Evolutionary conservation across 2,113 vertebrate species (phyloP).

Genomic region (Larimichthys polyactis): DNA sequence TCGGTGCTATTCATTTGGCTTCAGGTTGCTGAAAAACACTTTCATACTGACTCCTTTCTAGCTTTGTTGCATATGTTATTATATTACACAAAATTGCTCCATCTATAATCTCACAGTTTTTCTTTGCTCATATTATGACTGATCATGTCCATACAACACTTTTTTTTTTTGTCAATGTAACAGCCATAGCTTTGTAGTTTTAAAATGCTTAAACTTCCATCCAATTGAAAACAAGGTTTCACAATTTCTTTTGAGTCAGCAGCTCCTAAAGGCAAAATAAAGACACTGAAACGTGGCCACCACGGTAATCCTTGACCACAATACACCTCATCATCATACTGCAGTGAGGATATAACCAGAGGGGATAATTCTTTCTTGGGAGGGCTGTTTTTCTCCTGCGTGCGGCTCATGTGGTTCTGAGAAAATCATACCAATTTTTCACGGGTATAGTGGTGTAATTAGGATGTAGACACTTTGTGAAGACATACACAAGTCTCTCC

Average conservation of each 20-base stretch:
- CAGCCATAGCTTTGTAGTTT: background rate
- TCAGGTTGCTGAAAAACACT: background rate
- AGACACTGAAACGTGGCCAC: slow-evolving; percentile 12
- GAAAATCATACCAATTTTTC: slow-evolving; percentile 17
- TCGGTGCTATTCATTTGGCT: background rate
- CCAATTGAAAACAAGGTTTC: background rate
- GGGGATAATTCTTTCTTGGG: background rate
- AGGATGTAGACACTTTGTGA: background rate
- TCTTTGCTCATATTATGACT: background rate
- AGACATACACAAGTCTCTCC: background rate
- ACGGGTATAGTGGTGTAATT: slow-evolving; percentile 2
- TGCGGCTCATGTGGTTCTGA: background rate
- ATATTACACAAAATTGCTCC: background rate
- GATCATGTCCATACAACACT: background rate
- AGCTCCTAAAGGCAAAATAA: slow-evolving; percentile 8
- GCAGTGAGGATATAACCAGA: slow-evolving; percentile 5
- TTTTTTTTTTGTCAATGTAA: background rate
- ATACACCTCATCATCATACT: slow-evolving; percentile 28
- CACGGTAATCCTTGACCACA: slow-evolving; percentile 7
- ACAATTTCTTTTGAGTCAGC: slow-evolving; percentile 12
- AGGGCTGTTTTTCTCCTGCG: slow-evolving; percentile 7
- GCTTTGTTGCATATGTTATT: background rate
- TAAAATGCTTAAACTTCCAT: background rate
- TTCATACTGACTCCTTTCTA: background rate
- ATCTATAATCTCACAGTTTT: background rate